phyloP scores from a whole-genome alignment of 2,888 invertebrate species.

The Dromius quadrimaculatus region DNA sequence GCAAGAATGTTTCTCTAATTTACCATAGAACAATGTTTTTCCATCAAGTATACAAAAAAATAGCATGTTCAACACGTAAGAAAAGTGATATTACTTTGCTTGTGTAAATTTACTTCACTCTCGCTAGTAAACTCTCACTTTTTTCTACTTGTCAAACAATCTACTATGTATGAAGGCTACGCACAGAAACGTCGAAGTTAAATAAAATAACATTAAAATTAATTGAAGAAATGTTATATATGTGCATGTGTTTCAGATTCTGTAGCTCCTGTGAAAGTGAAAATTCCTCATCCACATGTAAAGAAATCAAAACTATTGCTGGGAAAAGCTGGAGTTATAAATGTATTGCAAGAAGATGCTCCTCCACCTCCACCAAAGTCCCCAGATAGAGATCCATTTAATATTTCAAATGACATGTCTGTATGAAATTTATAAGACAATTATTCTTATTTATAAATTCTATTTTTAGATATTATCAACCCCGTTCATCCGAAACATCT shows the following conservation, averaged over 20 bases:
- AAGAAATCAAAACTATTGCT: conserved; percentile 92
- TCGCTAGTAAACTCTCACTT: too few species aligned
- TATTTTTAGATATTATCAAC: conserved; percentile 85
- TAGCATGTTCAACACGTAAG: too few species aligned
- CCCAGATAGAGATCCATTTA: conserved; percentile 95
- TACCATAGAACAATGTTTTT: too few species aligned
- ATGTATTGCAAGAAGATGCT: conserved; percentile 92
- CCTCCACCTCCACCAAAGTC: conserved; percentile 92
- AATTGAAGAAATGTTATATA: background rate
- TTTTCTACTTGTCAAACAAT: too few species aligned
- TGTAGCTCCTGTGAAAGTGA: conserved; percentile 86
- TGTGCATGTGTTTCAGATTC: conserved; percentile 67
- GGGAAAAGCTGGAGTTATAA: conserved; percentile 96
- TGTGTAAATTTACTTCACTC: too few species aligned
- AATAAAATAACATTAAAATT: too few species aligned
- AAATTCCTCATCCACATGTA: conserved; percentile 93
- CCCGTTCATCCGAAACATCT: conserved; percentile 86
- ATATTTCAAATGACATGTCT: conserved; percentile 97
- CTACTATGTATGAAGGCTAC: too few species aligned
- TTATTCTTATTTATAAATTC: conserved; percentile 18
- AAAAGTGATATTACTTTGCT: too few species aligned
- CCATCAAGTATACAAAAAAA: too few species aligned
- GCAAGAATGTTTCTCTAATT: too few species aligned
- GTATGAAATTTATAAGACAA: conserved; percentile 62
- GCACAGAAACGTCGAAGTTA: too few species aligned